A percentile compares a stretch with the other conserved stretches of the same genome.
These are phyloP conservation scores for Cheilosia vernalis DNA, from an alignment of 2,888 invertebrate genomes.

Conservation along the genomic window DNA sequence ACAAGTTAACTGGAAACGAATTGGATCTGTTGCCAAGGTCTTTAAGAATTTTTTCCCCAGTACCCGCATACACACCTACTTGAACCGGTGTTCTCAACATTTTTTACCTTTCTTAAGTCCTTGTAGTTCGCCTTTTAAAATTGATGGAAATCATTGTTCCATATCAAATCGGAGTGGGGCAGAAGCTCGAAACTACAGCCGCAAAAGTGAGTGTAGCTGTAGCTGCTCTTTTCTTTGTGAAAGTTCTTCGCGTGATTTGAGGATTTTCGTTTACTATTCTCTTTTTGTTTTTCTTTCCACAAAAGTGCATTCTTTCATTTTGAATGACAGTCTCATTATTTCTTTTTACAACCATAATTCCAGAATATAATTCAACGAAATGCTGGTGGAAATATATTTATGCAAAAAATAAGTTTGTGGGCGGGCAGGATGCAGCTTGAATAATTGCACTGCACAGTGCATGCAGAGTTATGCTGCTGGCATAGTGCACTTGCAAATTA, in stretches of 20 bases:
- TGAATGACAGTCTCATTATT: constrained; percentile 32
- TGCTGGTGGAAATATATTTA: constrained; percentile 11
- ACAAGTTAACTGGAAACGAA: too few relatives aligned
- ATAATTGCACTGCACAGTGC: constrained; percentile 23
- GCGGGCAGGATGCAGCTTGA: constrained; percentile 1
- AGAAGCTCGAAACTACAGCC: not conserved
- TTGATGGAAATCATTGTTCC: too few relatives aligned
- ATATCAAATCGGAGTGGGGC: too few relatives aligned
- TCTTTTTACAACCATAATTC: constrained; percentile 13
- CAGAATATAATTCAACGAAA: constrained; percentile 26
- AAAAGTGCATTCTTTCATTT: not conserved
- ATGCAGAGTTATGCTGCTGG: constrained; percentile 17
- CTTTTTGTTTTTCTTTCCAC: not conserved
- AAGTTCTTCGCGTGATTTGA: not conserved
- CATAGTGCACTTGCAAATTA: constrained; percentile 19
- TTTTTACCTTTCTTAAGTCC: too few relatives aligned
- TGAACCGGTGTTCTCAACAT: too few relatives aligned
- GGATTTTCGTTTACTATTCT: not conserved
- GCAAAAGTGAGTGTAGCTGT: not conserved
- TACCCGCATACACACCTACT: too few relatives aligned
- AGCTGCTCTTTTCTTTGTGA: not conserved
- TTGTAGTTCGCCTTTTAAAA: too few relatives aligned
- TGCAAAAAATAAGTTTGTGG: not conserved
- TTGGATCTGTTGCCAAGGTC: too few relatives aligned
- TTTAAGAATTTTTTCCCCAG: too few relatives aligned